A percentile compares a stretch with the other conserved stretches of the same genome.
Evolutionary conservation across 2,797 vertebrate genomes (phyloP).

Genomic region (Poecilia wingei): DNA sequence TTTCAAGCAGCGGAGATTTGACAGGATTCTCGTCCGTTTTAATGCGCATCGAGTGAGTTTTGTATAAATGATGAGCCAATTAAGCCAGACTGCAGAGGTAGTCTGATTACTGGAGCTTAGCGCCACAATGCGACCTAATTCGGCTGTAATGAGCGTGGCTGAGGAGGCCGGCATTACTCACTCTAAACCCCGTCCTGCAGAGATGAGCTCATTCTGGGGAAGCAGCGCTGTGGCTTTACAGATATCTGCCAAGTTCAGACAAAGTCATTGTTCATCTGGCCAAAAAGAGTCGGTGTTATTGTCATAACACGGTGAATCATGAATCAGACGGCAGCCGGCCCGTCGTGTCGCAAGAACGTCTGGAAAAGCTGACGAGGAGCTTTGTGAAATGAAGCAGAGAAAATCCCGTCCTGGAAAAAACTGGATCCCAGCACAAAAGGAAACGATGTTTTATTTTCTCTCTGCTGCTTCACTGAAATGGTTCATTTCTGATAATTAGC

Average conservation of each 20-base stretch:
- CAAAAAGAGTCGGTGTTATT: conserved; percentile 58
- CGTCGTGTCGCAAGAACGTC: conserved; percentile 57
- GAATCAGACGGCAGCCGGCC: conserved; percentile 36
- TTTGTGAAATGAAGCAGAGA: conserved; percentile 47
- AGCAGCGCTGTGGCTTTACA: conserved; percentile 36
- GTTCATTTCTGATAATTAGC: conserved; percentile 27
- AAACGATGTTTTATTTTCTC: not conserved
- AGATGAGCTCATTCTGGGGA: conserved; percentile 61
- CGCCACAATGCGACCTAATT: conserved; percentile 66
- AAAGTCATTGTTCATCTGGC: conserved; percentile 66
- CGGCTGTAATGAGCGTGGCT: conserved; percentile 64
- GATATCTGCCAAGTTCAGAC: conserved; percentile 60
- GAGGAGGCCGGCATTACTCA: conserved; percentile 67
- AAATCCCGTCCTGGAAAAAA: conserved; percentile 8
- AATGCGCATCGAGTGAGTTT: conserved; percentile 45
- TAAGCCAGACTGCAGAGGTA: conserved; percentile 65
- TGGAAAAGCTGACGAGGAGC: conserved; percentile 72
- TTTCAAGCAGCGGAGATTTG: conserved; percentile 31
- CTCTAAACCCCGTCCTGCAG: conserved; percentile 54
- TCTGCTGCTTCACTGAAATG: conserved; percentile 1
- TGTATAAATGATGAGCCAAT: conserved; percentile 74
- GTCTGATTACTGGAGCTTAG: conserved; percentile 74
- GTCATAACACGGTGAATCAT: conserved; percentile 69
- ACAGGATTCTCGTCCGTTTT: conserved; percentile 47
- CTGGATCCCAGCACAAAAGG: not conserved